Percentiles rank a stretch among this genome's conserved stretches.
Conservation (phyloP, 1,140 invertebrate genomes). For the Sarcophaga peregrina region DNA sequence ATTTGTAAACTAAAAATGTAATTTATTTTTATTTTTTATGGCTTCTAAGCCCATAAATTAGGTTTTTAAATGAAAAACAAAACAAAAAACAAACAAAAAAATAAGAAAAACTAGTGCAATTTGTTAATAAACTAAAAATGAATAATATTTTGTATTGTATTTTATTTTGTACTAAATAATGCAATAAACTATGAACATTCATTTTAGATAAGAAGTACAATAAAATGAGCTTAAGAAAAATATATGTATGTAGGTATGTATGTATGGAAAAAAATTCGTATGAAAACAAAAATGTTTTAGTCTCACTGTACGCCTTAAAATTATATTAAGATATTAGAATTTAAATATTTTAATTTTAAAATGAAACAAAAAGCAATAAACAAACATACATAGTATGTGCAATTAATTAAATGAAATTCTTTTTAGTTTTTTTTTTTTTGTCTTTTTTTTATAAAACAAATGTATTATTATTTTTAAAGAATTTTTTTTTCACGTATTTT, state of each 20-base stretch:
- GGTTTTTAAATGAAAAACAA: conserved; percentile 30
- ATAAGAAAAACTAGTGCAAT: conserved; percentile 27
- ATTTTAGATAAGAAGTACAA: conserved; percentile 33
- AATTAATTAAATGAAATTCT: background rate
- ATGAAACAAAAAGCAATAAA: background rate
- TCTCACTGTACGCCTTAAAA: background rate
- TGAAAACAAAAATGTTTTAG: background rate
- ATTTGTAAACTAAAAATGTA: conserved; percentile 9
- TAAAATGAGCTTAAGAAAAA: background rate
- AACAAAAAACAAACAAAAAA: background rate
- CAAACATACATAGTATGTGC: background rate
- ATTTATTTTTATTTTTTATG: conserved; percentile 25
- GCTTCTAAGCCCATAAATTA: conserved; percentile 24
- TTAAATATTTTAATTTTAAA: background rate
- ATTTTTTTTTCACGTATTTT: no score
- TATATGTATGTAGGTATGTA: background rate
- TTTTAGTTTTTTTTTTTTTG: no score
- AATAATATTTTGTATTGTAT: background rate
- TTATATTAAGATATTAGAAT: background rate
- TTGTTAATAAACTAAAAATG: conserved; percentile 30
- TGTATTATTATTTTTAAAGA: conserved; percentile 1
- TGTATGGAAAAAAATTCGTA: background rate
- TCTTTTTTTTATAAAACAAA: background rate
- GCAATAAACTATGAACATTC: conserved; percentile 11
- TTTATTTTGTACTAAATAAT: background rate